phyloP scores from a whole-genome alignment of 2,113 vertebrate genomes.

The Callospermophilus lateralis region DNA sequence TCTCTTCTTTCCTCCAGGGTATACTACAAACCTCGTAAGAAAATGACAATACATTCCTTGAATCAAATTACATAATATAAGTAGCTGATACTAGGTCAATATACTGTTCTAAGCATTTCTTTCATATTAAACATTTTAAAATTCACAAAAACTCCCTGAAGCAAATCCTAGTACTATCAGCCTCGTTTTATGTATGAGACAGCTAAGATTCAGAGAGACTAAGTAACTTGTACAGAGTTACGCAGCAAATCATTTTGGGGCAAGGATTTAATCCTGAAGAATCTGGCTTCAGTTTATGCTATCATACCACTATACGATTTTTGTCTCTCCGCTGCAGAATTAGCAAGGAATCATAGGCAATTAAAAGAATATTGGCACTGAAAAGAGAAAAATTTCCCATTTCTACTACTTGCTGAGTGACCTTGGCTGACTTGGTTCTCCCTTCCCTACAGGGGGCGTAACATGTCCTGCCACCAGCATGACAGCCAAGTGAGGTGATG shows the following conservation, averaged over 20 bases:
- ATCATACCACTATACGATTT: neutral
- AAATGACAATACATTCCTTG: neutral
- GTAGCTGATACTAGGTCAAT: neutral
- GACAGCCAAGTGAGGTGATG: neutral
- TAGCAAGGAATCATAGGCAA: neutral
- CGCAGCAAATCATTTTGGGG: neutral
- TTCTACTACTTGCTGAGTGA: neutral
- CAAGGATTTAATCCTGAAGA: neutral
- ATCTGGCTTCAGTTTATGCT: neutral
- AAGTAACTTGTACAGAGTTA: neutral
- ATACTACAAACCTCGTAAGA: neutral
- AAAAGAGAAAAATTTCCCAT: neutral
- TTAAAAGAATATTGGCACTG: neutral
- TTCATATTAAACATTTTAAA: neutral
- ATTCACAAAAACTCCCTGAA: neutral
- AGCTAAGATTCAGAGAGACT: neutral
- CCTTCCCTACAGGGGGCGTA: neutral
- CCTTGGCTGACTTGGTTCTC: neutral
- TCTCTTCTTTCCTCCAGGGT: neutral
- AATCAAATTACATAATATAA: neutral
- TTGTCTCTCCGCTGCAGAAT: neutral
- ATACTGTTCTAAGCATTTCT: neutral
- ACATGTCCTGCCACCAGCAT: neutral
- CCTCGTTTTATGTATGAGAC: neutral
- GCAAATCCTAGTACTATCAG: neutral